These are phyloP conservation scores for Bubalus kerabau DNA, from an alignment of 2,113 vertebrate species.

Conservation along the genomic window DNA sequence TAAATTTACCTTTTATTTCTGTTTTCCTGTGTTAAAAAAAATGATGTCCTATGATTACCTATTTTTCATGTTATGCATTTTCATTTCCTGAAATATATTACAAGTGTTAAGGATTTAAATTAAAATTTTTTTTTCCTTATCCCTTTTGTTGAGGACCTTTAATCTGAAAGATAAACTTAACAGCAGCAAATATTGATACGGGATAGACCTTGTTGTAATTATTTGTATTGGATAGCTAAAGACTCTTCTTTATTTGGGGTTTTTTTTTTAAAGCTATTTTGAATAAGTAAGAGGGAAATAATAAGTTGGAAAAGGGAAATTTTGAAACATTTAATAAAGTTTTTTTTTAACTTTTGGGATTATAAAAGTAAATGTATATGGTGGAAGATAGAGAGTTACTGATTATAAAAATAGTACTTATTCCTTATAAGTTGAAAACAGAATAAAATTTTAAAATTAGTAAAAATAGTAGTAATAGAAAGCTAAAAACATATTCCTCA, in stretches of 20 bases:
- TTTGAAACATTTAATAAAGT: constrained; percentile 11
- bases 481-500: neutral
- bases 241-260: neutral
- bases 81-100: neutral
- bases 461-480: neutral
- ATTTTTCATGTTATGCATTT: neutral
- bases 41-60: neutral
- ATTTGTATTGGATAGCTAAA: neutral
- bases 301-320: neutral
- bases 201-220: neutral
- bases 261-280: constrained; percentile 25
- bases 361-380: neutral
- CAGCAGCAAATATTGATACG: neutral
- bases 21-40: neutral
- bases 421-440: neutral
- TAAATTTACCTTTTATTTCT: constrained; percentile 13
- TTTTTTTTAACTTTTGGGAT: neutral
- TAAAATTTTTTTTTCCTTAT: neutral
- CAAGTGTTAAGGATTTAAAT: neutral
- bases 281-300: neutral
- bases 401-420: neutral
- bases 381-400: neutral
- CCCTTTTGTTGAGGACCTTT: neutral
- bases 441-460: neutral
- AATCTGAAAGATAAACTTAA: neutral